phyloP scores from a whole-genome alignment of 2,797 vertebrate species.

The Gallinago nigripennis region DNA sequence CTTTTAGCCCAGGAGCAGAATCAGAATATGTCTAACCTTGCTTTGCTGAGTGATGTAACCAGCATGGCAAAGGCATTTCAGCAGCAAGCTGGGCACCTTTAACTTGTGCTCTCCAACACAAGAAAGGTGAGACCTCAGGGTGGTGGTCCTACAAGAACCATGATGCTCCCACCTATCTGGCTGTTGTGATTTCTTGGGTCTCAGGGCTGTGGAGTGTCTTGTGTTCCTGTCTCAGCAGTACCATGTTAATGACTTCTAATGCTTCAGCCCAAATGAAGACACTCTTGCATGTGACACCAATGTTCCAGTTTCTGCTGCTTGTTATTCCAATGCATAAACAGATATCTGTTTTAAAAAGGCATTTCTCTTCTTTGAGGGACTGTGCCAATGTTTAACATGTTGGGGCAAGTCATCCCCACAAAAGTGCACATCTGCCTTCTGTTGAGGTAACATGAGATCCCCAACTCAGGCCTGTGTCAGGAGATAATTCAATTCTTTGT shows the following conservation, averaged over 20 bases:
- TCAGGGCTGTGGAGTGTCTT: not conserved
- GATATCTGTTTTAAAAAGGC: not conserved
- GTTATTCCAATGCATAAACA: not conserved
- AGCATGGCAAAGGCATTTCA: not conserved
- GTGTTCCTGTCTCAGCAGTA: not conserved
- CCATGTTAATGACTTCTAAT: fast-evolving
- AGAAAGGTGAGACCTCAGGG: not conserved
- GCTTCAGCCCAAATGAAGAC: not conserved
- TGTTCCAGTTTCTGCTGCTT: not conserved
- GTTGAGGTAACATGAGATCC: not conserved
- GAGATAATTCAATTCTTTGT: not conserved
- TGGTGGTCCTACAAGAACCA: not conserved
- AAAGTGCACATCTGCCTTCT: not conserved
- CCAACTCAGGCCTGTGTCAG: not conserved
- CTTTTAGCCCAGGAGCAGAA: not conserved
- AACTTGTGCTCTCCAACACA: not conserved
- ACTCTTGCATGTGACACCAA: fast-evolving
- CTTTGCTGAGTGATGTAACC: not conserved
- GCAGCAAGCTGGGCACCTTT: not conserved
- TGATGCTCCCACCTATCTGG: not conserved
- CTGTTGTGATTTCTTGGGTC: not conserved
- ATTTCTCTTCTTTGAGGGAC: not conserved
- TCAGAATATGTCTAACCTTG: not conserved
- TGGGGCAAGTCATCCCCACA: not conserved
- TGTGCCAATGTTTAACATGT: not conserved